These are phyloP conservation scores for Halcyon malimbica DNA, from an alignment of 2,113 vertebrate species.

Conservation along the genomic window DNA sequence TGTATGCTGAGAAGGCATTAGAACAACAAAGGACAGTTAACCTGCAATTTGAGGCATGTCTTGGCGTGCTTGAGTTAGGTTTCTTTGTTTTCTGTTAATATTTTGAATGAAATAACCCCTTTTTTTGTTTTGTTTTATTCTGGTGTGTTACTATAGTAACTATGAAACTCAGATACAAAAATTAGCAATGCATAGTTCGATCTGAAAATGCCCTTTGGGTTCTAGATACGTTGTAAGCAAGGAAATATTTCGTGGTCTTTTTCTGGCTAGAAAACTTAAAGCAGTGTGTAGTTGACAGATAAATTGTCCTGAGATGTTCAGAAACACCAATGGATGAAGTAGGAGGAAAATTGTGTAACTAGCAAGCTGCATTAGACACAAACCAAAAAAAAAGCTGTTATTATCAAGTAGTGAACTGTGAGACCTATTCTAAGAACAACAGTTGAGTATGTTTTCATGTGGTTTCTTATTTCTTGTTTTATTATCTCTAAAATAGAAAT, in stretches of 20 bases:
- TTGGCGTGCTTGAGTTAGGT: neutral
- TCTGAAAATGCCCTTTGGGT: neutral
- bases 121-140: neutral
- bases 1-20: neutral
- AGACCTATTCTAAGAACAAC: neutral
- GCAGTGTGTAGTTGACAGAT: neutral
- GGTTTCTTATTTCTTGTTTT: neutral
- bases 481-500: neutral
- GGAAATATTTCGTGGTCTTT: neutral
- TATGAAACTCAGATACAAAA: neutral
- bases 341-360: neutral
- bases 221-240: neutral
- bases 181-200: neutral
- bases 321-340: neutral
- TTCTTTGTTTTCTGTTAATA: conserved; percentile 3
- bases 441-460: neutral
- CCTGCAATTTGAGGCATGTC: neutral
- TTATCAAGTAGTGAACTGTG: neutral
- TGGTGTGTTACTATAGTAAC: conserved; percentile 20
- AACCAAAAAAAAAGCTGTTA: neutral
- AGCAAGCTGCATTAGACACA: neutral
- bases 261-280: neutral
- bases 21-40: neutral
- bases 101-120: neutral
- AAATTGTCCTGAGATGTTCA: neutral